These are phyloP conservation scores for Carollia perspicillata DNA, from an alignment of 2,113 vertebrate species.

Conservation along the genomic window DNA sequence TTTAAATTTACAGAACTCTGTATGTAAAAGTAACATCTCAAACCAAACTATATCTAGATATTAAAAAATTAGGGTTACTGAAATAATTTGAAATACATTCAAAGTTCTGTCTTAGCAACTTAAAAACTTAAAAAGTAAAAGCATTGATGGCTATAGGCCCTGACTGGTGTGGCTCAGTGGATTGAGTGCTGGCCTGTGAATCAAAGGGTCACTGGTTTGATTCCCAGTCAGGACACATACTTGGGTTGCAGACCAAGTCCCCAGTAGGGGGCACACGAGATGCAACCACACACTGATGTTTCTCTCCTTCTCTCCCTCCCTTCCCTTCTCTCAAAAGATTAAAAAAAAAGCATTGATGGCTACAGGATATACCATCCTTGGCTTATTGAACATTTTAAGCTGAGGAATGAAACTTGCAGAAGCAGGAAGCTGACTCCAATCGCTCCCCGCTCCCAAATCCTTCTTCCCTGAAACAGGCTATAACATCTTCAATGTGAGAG, in stretches of 20 bases:
- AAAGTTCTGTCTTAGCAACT: background rate
- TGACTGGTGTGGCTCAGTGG: no score
- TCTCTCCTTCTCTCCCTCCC: background rate
- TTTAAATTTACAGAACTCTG: slow-evolving; percentile 3
- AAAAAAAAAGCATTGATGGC: background rate
- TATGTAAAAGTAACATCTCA: no score
- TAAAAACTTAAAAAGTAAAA: slow-evolving; percentile 3
- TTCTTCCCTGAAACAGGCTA: background rate
- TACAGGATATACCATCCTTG: background rate
- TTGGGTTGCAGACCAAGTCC: no score
- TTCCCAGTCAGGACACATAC: no score
- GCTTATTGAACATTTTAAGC: background rate
- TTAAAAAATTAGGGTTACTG: background rate
- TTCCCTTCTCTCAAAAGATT: background rate
- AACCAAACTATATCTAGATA: background rate
- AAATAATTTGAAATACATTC: slow-evolving; percentile 28
- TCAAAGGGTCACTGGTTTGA: no score
- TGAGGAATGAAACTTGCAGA: background rate
- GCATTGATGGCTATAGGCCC: background rate
- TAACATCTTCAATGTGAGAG: background rate
- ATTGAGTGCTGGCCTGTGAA: no score
- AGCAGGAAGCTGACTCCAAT: background rate
- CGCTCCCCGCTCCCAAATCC: background rate
- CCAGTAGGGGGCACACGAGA: no score
- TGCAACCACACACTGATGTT: background rate